Evolutionary conservation across 1,140 invertebrate species (phyloP).

Genomic region (Bradynema listronoti): DNA sequence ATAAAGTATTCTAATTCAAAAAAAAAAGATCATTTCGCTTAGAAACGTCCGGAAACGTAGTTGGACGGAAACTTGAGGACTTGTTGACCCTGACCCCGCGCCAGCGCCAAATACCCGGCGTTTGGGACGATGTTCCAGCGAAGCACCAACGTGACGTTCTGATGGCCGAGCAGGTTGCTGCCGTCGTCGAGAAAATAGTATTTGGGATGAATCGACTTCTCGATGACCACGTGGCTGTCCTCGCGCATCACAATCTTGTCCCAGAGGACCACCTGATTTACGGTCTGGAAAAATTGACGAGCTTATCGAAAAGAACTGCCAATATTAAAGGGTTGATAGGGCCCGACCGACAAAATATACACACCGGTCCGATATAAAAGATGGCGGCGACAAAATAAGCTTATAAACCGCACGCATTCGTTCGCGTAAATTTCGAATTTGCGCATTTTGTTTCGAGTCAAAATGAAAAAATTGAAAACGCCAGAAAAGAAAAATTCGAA

Average conservation of each 20-base stretch:
- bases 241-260: constrained; percentile 93
- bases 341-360: no score
- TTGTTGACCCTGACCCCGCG: constrained; percentile 32
- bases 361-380: no score
- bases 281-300: no score
- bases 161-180: constrained; percentile 68
- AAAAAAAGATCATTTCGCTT: background rate
- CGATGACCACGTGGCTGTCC: constrained; percentile 76
- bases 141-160: constrained; percentile 48
- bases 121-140: constrained; percentile 85
- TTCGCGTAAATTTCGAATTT: no score
- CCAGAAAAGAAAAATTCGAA: no score
- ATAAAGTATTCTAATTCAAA: no score
- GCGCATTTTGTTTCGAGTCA: no score
- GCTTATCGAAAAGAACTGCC: no score
- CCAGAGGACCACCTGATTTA: constrained; percentile 81
- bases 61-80: constrained; percentile 44
- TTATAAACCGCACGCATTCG: no score
- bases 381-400: no score
- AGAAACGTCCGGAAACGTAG: constrained; percentile 34
- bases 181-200: constrained; percentile 99
- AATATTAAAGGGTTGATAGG: no score
- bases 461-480: no score
- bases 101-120: constrained; percentile 66
- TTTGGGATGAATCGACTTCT: constrained; percentile 66